These are phyloP conservation scores for Tanytarsus gracilentus DNA, from an alignment of 2,888 invertebrate genomes.

Conservation along the genomic window DNA sequence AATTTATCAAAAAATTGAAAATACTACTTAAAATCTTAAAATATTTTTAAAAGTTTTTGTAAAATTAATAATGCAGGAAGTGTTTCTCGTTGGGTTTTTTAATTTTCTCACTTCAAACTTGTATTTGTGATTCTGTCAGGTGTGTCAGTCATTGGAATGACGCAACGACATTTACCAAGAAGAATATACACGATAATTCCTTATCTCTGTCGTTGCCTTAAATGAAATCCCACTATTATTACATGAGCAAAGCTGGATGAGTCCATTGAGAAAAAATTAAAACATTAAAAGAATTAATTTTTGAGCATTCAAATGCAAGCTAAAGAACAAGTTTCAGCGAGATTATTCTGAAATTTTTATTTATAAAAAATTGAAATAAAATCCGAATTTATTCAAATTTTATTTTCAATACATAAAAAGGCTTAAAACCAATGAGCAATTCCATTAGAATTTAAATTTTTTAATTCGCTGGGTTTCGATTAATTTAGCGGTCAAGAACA, in stretches of 20 bases:
- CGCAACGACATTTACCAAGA: too few species aligned
- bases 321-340: slow-evolving; percentile 4
- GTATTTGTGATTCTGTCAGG: too few species aligned
- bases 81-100: too few species aligned
- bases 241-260: slow-evolving; percentile 19
- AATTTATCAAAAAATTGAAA: too few species aligned
- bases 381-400: slow-evolving; percentile 27
- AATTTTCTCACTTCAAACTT: too few species aligned
- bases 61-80: too few species aligned
- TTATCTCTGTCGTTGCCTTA: too few species aligned
- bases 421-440: slow-evolving; percentile 26
- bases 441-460: slow-evolving; percentile 17
- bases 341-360: not conserved
- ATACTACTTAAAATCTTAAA: too few species aligned
- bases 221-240: slow-evolving; percentile 8
- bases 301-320: not conserved
- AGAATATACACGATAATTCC: too few species aligned
- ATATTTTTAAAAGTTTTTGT: too few species aligned
- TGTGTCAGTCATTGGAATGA: too few species aligned
- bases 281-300: slow-evolving; percentile 11
- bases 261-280: not conserved
- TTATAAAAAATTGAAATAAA: not conserved
- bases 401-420: slow-evolving; percentile 19
- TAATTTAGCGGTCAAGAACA: not conserved
- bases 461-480: not conserved